These are phyloP conservation scores for Tragopan temminckii DNA, from an alignment of 2,797 vertebrate species.

Conservation along the genomic window DNA sequence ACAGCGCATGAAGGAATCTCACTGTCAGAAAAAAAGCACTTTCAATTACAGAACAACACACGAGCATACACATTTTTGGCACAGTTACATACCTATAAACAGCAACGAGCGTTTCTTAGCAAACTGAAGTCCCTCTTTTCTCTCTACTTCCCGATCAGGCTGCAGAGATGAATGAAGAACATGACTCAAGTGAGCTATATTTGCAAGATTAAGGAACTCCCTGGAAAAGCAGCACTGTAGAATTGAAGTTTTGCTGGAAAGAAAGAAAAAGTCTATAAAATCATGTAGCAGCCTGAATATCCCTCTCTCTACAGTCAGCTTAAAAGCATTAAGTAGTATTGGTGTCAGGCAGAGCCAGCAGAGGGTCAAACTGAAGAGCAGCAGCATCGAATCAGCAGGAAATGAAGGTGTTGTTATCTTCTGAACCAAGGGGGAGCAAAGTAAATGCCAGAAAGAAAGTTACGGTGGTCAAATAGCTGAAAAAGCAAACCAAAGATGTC, in stretches of 20 bases:
- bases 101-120: conserved; percentile 68
- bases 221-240: background rate
- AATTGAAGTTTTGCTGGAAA: background rate
- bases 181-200: background rate
- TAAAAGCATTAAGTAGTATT: background rate
- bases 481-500: background rate
- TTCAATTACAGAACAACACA: background rate
- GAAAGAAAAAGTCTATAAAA: background rate
- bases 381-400: background rate
- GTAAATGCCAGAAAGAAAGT: background rate
- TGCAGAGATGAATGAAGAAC: background rate
- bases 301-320: background rate
- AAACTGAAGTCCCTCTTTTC: conserved; percentile 67
- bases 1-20: background rate
- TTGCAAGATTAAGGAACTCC: background rate
- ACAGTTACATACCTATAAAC: conserved; percentile 61
- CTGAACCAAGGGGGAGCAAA: background rate
- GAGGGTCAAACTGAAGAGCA: background rate
- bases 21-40: background rate
- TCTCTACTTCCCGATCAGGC: conserved; percentile 61
- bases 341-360: background rate
- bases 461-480: background rate
- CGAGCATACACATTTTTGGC: background rate
- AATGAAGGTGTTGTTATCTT: accelerated
- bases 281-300: background rate